Base-by-base conservation (phyloP, 2,797 vertebrate genomes). In the Neosilurus hyrtlii region DNA sequence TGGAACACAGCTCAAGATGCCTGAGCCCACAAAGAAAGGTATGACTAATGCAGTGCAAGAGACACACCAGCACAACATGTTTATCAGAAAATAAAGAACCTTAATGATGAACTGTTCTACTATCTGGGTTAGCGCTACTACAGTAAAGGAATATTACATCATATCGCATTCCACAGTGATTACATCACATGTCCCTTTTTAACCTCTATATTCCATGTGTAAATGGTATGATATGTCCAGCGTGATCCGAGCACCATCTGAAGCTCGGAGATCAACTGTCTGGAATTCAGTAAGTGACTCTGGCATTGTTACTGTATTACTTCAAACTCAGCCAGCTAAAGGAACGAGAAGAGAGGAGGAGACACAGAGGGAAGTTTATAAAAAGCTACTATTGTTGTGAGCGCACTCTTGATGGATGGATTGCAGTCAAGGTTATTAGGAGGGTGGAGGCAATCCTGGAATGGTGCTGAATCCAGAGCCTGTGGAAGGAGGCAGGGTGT, bases 11-110 rank as follows among this genome's bases (percentile, higher is more conserved):
- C 92, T 93, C 92, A 95, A 91, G 94, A 99, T 99, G 98, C 98
- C 97, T 90, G 98, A 99, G 94, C 97, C 97, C 91, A 96, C 96
- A 86, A 97, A 96, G 92, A 97, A 97, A 94, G 95, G 96, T 95
- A 94, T 87, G 93, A 89, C 62, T 68, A 12, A 56, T 6, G 49
- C 61, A 51, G 12, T 22, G 66, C 52, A 54, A n/a, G 37, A 24
- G 3, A 77, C n/a, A 51, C n/a, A 9, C 57, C 1, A 20, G 22
- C 61, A 62, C 22, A n/a, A 56, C 6, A 56, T 1, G 0, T 9
- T 75, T 75, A 59, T 22, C 30, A 59, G 5, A n/a, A 43, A 61
- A 76, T 61, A 24, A 43, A 76, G 71, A 30, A 30, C 71, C 30
- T 51, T 51, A 26, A 18, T 63, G 15, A 52, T 43, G 74, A 9